Conservation (phyloP, 2,888 invertebrate genomes). For the Diplazon laetatorius region DNA sequence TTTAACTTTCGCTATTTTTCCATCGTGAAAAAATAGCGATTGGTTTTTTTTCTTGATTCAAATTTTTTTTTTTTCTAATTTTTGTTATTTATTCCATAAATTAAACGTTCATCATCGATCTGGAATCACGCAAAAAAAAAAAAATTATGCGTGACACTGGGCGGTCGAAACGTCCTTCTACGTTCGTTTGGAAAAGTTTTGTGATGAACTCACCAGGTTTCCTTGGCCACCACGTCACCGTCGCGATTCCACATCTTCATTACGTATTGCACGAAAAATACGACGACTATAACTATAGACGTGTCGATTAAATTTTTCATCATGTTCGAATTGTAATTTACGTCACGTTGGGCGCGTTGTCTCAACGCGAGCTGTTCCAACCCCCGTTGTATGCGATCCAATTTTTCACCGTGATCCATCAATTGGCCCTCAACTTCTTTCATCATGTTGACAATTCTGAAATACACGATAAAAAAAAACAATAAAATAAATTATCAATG, state of each 20-base stretch:
- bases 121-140: conserved; percentile 33
- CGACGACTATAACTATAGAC: conserved; percentile 76
- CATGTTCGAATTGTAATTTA: conserved; percentile 73
- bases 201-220: conserved; percentile 70
- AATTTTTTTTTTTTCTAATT: no score
- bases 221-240: conserved; percentile 68
- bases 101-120: conserved; percentile 47
- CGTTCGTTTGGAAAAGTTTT: neutral
- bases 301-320: conserved; percentile 77
- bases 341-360: conserved; percentile 77
- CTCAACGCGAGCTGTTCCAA: conserved; percentile 78
- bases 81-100: conserved; percentile 28
- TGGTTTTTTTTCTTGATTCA: conserved; percentile 41
- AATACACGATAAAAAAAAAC: conserved; percentile 20
- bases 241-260: conserved; percentile 74
- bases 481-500: no score
- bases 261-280: conserved; percentile 77
- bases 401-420: conserved; percentile 76
- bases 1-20: conserved; percentile 32
- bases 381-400: conserved; percentile 79
- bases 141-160: neutral
- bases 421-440: conserved; percentile 78
- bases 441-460: conserved; percentile 75
- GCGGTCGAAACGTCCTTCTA: neutral
- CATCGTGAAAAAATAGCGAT: conserved; percentile 32